Evolutionary conservation across 2,113 vertebrate species (phyloP).

Genomic region (Hypanus sabinus): DNA sequence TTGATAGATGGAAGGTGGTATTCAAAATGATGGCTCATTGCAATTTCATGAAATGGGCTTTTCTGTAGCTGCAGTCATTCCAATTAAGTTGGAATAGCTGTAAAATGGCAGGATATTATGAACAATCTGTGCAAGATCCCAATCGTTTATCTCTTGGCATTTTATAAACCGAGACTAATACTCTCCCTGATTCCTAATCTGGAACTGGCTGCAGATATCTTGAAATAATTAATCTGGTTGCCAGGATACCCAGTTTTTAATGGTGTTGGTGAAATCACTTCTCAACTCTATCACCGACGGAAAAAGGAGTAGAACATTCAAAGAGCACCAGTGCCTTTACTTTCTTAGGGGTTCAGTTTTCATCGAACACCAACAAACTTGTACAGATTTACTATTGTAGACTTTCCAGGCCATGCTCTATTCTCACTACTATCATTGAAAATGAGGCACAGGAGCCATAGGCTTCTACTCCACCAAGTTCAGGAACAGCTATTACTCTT

Average conservation of each 20-base stretch:
- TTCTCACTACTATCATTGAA: no score
- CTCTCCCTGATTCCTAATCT: neutral
- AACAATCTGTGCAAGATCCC: neutral
- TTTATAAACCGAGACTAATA: neutral
- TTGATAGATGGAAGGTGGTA: neutral
- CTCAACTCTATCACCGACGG: no score
- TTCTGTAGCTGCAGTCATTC: neutral
- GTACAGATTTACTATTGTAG: no score
- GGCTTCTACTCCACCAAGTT: no score
- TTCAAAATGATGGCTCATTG: neutral
- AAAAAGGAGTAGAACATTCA: neutral
- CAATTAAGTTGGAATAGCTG: neutral
- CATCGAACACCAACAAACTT: no score
- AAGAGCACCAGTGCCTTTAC: no score
- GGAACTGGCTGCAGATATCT: neutral
- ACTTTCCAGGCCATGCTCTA: no score
- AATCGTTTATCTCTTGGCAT: neutral
- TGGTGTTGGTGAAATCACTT: neutral
- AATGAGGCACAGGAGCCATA: no score
- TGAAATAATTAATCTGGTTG: neutral
- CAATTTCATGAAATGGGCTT: neutral
- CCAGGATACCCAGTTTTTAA: neutral
- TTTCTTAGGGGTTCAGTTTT: no score
- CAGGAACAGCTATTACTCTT: no score
- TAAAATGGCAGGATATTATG: neutral